Conservation (phyloP, 2,113 vertebrate species). For the Corythornis madagascariensis region DNA sequence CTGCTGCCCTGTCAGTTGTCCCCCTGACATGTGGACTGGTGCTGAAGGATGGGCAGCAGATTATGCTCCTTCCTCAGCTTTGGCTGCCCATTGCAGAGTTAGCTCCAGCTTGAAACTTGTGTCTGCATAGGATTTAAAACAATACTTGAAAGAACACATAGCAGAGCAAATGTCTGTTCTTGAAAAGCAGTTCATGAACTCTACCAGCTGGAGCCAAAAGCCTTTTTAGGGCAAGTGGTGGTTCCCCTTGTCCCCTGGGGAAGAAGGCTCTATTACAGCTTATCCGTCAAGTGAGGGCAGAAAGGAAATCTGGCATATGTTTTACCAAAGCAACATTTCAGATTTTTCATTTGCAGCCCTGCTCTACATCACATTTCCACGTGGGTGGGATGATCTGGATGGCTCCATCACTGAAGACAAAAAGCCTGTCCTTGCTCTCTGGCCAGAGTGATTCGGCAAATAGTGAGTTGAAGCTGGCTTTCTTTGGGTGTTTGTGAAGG, state of each 20-base stretch:
- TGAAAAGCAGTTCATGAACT: neutral
- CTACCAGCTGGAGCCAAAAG: neutral
- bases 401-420: fast-evolving
- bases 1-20: neutral
- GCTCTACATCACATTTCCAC: neutral
- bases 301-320: neutral
- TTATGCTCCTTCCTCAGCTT: neutral
- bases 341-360: neutral
- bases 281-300: neutral
- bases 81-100: fast-evolving
- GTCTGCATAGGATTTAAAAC: slow-evolving; percentile 2
- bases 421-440: neutral
- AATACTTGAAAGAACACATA: slow-evolving; percentile 1
- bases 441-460: neutral
- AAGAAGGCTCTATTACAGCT: neutral
- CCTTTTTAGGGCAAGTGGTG: neutral
- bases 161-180: neutral
- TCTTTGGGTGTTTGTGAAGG: neutral
- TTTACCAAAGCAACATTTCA: neutral
- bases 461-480: neutral
- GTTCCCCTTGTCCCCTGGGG: neutral
- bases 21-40: neutral
- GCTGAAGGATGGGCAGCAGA: neutral
- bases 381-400: neutral
- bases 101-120: neutral